These are phyloP conservation scores for Epinotia brunnichana DNA, from an alignment of 2,888 invertebrate genomes.

Conservation along the genomic window DNA sequence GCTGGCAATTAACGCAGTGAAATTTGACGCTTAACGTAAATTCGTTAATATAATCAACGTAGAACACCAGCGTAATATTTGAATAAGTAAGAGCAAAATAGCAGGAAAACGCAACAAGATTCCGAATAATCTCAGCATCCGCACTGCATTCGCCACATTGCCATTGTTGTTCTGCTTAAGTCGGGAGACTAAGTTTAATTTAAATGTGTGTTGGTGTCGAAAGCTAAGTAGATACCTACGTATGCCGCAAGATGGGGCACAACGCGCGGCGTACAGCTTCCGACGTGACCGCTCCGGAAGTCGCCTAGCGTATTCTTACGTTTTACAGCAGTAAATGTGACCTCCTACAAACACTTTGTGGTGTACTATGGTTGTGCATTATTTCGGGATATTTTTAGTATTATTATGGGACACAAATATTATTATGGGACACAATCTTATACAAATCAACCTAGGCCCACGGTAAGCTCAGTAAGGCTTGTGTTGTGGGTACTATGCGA, in stretches of 20 bases:
- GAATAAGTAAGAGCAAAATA: background rate
- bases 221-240: conserved; percentile 13
- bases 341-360: conserved; percentile 11
- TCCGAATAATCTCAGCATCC: conserved; percentile 26
- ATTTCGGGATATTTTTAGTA: too few species aligned
- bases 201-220: conserved; percentile 35
- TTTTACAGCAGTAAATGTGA: conserved; percentile 25
- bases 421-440: too few species aligned
- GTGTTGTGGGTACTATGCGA: too few species aligned
- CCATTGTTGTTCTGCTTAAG: conserved; percentile 29
- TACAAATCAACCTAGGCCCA: too few species aligned
- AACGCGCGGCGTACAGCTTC: conserved; percentile 19
- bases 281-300: conserved; percentile 35
- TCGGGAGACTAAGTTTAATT: conserved; percentile 32
- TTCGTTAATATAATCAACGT: background rate
- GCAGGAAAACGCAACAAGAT: conserved; percentile 20
- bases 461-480: too few species aligned
- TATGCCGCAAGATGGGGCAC: conserved; percentile 15
- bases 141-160: conserved; percentile 13
- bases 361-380: background rate
- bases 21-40: conserved; percentile 3
- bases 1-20: conserved; percentile 10
- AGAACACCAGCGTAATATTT: background rate
- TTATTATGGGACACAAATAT: too few species aligned
- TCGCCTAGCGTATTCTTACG: conserved; percentile 14